These are phyloP conservation scores for Sarcophilus harrisii DNA, from an alignment of 2,797 vertebrate genomes.

Conservation along the genomic window DNA sequence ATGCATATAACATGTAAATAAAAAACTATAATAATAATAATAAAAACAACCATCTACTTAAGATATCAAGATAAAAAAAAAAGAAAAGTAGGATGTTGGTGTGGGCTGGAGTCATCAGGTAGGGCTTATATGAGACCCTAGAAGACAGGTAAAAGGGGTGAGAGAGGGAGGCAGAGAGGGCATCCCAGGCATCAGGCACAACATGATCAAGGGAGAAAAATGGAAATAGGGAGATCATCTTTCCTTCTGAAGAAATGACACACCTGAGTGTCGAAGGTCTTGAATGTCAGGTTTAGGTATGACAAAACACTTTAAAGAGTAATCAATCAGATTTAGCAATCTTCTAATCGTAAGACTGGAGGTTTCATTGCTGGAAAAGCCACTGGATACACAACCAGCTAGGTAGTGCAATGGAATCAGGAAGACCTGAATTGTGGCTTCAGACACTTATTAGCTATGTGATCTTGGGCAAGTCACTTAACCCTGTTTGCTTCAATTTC, in stretches of 20 bases:
- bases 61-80: too few relatives aligned
- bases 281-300: neutral
- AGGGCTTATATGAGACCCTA: neutral
- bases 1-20: too few relatives aligned
- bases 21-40: too few relatives aligned
- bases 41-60: too few relatives aligned
- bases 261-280: neutral
- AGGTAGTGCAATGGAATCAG: neutral
- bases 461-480: neutral
- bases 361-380: neutral
- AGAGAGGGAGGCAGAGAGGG: neutral
- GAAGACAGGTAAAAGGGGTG: neutral
- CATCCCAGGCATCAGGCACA: neutral
- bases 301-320: neutral
- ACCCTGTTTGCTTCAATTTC: neutral
- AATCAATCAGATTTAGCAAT: neutral
- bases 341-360: neutral
- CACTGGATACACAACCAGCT: neutral
- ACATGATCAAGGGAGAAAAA: neutral
- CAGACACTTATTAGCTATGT: neutral
- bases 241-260: neutral
- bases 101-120: neutral
- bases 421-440: neutral
- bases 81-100: neutral
- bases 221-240: neutral